Conservation (phyloP, 2,888 invertebrate genomes). For the Brachyptera risi region DNA sequence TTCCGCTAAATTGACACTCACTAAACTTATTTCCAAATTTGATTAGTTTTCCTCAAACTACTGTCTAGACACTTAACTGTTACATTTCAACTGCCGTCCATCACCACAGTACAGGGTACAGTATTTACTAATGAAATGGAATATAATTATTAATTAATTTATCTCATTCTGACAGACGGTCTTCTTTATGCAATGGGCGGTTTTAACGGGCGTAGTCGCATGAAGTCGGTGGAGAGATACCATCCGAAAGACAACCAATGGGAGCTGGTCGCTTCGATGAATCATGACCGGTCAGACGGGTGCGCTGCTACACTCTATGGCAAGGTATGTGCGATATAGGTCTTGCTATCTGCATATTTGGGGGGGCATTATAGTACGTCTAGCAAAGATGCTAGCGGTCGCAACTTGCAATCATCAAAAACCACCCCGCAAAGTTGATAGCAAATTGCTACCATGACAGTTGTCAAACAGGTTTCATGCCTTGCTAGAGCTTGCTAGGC, state of each 20-base stretch:
- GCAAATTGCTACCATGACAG: no score
- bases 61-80: no score
- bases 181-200: conserved; percentile 49
- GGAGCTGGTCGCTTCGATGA: conserved; percentile 65
- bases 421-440: no score
- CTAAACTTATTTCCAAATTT: no score
- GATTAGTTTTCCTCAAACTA: no score
- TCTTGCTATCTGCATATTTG: no score
- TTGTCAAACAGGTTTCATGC: no score
- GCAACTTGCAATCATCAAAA: no score
- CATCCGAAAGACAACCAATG: conserved; percentile 41
- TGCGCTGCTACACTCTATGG: conserved; percentile 65
- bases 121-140: not conserved
- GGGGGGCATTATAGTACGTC: no score
- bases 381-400: no score
- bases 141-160: not conserved
- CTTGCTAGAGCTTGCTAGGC: no score
- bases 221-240: conserved; percentile 43
- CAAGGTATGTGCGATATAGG: conserved; percentile 54
- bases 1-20: no score
- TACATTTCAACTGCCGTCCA: not conserved
- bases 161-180: conserved; percentile 48
- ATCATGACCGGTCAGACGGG: conserved; percentile 69
- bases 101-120: not conserved
- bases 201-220: conserved; percentile 45